Evolutionary conservation across 37 sponge, comb jelly and placozoan genomes (phyloP), one percentile per base, ranked within the genome.

Genomic region (Halichondria panicea): DNA sequence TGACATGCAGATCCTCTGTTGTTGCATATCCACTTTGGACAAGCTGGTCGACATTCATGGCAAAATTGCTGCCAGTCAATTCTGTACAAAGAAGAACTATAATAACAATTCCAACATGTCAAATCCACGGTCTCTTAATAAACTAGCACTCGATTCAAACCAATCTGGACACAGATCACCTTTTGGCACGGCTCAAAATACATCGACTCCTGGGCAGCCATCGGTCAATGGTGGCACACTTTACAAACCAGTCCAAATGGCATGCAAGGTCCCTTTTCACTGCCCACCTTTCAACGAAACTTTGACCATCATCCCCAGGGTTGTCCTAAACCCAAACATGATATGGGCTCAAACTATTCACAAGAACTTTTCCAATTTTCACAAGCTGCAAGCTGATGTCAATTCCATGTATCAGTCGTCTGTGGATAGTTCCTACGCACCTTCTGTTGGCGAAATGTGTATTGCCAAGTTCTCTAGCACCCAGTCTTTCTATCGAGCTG

Each of bases 271-370:
- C 9, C 69, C 74, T 12, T 46, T 71, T 22, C 91, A 85, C 59
- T 5, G 1, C 1, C 82, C 81, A 27, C 77, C 64, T 0, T 1
- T 45, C 18, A 43, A 43, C 0, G 52, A 43, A 15, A n/a, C 15
- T 9, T 68, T 90, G 55, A 55, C 69, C 28, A 81, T 90, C n/a
- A 21, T 56, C 0, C 81, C 91, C 34, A 75, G 54, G 25, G 77
- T 76, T 42, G 82, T 90, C 24, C 30, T 50, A 34, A 76, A 37
- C 46, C 91, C 91, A 5, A 56, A 41, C 24, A 44, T 73, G 43
- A 84, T 90, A 13, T 90, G 91, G 91, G 77, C 72, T 4, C 86
- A 85, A 36, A 62, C 81, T 0, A 46, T 46, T 2, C 91, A 90
- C 55, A 33, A 53, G 0, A 50, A 80, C 34, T 21, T 84, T 5